Percentiles rank a stretch among this genome's conserved stretches.
Conservation (phyloP, 2,113 vertebrate genomes). For the Ageneiosus marmoratus region DNA sequence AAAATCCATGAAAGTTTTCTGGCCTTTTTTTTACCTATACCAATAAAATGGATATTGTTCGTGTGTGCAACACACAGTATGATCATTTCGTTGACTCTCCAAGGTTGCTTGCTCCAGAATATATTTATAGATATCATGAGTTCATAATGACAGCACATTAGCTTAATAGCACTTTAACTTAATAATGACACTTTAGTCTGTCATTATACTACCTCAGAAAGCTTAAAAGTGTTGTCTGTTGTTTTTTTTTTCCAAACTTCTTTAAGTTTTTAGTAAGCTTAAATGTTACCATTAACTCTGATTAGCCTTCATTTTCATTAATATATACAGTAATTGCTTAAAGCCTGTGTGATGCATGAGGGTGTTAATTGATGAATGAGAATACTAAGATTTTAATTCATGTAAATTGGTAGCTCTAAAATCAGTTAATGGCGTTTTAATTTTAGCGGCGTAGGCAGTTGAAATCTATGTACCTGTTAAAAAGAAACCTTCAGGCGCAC, state of each 20-base stretch:
- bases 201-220: neutral
- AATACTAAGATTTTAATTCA: neutral
- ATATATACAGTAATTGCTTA: neutral
- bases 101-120: neutral
- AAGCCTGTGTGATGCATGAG: neutral
- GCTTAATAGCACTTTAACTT: neutral
- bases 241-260: neutral
- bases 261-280: neutral
- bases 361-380: neutral
- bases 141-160: neutral
- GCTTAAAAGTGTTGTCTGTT: neutral
- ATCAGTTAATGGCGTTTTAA: constrained; percentile 6
- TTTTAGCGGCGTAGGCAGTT: neutral
- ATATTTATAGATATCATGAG: neutral
- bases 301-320: neutral
- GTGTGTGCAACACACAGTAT: neutral
- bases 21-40: neutral
- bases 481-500: neutral
- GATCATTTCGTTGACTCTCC: neutral
- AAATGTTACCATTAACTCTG: neutral
- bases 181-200: neutral
- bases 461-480: constrained; percentile 3
- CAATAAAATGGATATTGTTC: neutral
- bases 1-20: neutral
- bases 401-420: constrained; percentile 6